These are phyloP conservation scores for Tribolium castaneum DNA, from an alignment of 1,140 invertebrate species.

Conservation along the genomic window DNA sequence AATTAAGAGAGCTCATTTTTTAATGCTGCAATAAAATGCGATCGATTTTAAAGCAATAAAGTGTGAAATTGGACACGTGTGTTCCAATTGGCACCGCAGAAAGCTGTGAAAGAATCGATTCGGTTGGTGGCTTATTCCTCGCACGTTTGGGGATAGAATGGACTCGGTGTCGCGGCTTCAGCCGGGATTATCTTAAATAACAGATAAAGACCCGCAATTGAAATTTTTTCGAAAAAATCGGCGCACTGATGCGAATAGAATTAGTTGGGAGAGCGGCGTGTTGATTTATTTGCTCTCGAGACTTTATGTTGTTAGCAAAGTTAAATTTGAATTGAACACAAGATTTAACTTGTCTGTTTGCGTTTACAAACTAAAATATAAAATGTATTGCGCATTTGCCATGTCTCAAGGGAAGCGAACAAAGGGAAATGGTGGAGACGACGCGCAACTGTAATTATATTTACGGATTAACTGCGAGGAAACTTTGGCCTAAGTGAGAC, in stretches of 20 bases:
- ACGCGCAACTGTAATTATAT: neutral
- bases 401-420: neutral
- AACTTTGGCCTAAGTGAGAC: too few relatives aligned
- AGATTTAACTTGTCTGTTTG: conserved; percentile 26
- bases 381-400: neutral
- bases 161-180: neutral
- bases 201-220: neutral
- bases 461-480: neutral
- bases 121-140: neutral
- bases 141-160: neutral
- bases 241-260: too few relatives aligned
- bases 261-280: neutral
- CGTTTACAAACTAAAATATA: conserved; percentile 1
- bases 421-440: neutral
- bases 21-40: neutral
- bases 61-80: neutral
- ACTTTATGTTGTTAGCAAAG: neutral
- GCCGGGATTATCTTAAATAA: conserved; percentile 5
- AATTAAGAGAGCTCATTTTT: neutral
- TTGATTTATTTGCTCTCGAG: conserved; percentile 4
- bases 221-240: too few relatives aligned
- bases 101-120: conserved; percentile 10
- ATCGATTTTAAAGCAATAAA: neutral
- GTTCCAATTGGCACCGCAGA: conserved; percentile 7
- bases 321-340: conserved; percentile 26